Evolutionary conservation across 2,888 invertebrate genomes (phyloP).

Genomic region (Tholera decimalis): DNA sequence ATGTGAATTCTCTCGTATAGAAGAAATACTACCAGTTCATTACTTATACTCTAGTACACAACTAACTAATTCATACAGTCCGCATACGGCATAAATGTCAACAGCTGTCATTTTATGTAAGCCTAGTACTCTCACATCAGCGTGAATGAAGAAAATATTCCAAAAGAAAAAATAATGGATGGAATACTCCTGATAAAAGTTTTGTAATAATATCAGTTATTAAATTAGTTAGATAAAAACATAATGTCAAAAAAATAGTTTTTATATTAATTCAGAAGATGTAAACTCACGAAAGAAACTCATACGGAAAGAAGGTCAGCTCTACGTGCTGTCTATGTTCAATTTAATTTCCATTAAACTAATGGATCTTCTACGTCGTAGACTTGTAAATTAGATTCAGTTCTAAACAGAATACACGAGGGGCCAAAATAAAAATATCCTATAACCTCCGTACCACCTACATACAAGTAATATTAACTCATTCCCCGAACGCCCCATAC

Average conservation of each 20-base stretch:
- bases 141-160: conserved; percentile 36
- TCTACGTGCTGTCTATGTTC: too few species aligned
- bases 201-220: too few species aligned
- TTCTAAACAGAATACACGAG: conserved; percentile 5
- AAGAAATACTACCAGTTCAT: conserved; percentile 15
- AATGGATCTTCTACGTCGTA: not conserved
- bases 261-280: not conserved
- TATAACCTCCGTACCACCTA: conserved; percentile 5
- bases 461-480: conserved; percentile 2
- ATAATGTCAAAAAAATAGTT: not conserved
- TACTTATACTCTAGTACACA: conserved; percentile 42
- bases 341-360: conserved; percentile 5
- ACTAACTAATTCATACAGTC: conserved; percentile 16
- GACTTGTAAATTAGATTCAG: conserved; percentile 16
- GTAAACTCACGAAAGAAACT: not conserved
- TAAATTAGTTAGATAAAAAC: not conserved
- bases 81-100: not conserved
- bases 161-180: not conserved
- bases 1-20: not conserved
- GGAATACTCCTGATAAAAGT: too few species aligned
- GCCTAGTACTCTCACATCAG: conserved; percentile 32
- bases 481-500: conserved; percentile 5
- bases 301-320: too few species aligned
- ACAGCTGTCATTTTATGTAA: conserved; percentile 20
- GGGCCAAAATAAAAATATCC: conserved; percentile 24